Conservation (phyloP, 2,797 vertebrate species). For the Pipistrellus pygmaeus region DNA sequence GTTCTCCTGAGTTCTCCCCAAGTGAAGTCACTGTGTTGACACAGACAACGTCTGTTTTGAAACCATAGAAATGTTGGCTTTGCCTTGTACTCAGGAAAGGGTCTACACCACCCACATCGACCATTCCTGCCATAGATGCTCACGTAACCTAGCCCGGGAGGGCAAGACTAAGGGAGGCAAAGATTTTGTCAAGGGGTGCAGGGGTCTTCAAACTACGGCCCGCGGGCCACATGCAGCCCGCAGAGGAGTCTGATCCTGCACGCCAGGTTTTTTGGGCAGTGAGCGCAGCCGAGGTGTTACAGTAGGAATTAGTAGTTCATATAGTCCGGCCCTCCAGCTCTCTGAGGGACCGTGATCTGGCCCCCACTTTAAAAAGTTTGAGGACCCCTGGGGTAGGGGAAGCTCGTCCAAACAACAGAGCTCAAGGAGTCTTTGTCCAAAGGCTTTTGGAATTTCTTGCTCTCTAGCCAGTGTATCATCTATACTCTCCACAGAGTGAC, state of each 20-base stretch:
- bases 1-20: not conserved
- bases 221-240: too few species aligned
- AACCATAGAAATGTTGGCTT: not conserved
- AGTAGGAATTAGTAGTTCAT: too few species aligned
- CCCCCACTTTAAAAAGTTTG: too few species aligned
- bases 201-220: too few species aligned
- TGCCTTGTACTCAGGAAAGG: not conserved
- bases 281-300: too few species aligned
- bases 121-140: not conserved
- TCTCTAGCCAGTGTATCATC: not conserved
- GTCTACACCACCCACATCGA: not conserved
- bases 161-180: not conserved
- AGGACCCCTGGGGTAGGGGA: too few species aligned
- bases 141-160: not conserved
- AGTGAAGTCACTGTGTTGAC: not conserved
- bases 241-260: too few species aligned
- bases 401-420: not conserved
- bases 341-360: too few species aligned
- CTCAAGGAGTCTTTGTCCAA: not conserved
- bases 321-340: too few species aligned
- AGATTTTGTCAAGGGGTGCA: not conserved
- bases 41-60: slow-evolving; percentile 9
- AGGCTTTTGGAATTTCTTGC: not conserved
- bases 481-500: not conserved
- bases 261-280: too few species aligned